These are phyloP conservation scores for Anhinga anhinga DNA, from an alignment of 2,113 vertebrate species.

Conservation along the genomic window DNA sequence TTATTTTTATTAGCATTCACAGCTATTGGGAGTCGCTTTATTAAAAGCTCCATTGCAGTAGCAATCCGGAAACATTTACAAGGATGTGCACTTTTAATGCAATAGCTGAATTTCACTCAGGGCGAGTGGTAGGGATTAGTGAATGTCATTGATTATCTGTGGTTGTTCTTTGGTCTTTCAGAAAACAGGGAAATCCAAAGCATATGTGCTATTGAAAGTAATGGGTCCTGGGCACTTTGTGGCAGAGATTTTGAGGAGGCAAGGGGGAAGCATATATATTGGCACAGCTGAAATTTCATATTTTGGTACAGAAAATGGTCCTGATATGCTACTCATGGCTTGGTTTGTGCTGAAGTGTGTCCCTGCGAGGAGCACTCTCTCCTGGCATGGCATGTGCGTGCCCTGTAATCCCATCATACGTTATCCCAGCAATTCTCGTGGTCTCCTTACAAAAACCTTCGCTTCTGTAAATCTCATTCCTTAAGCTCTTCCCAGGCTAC, in stretches of 20 bases:
- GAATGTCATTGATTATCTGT: not conserved
- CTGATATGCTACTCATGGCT: not conserved
- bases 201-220: not conserved
- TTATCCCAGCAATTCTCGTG: rapidly evolving
- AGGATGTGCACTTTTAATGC: not conserved
- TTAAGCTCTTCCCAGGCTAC: not conserved
- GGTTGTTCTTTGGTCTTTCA: not conserved
- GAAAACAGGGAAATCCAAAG: not conserved
- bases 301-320: not conserved
- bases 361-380: not conserved
- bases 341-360: not conserved
- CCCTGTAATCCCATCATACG: rapidly evolving
- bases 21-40: conserved; percentile 49
- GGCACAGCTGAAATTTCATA: not conserved
- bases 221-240: not conserved
- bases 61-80: conserved; percentile 1
- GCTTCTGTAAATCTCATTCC: not conserved
- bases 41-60: conserved; percentile 26
- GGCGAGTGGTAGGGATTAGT: not conserved
- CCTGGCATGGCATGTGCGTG: rapidly evolving
- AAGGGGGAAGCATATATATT: too few species aligned
- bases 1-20: conserved; percentile 64
- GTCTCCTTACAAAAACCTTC: not conserved
- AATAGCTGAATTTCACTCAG: not conserved
- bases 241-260: not conserved